These are phyloP conservation scores for Amblyopsis hoosieri DNA, from an alignment of 2,797 vertebrate species.

Conservation along the genomic window DNA sequence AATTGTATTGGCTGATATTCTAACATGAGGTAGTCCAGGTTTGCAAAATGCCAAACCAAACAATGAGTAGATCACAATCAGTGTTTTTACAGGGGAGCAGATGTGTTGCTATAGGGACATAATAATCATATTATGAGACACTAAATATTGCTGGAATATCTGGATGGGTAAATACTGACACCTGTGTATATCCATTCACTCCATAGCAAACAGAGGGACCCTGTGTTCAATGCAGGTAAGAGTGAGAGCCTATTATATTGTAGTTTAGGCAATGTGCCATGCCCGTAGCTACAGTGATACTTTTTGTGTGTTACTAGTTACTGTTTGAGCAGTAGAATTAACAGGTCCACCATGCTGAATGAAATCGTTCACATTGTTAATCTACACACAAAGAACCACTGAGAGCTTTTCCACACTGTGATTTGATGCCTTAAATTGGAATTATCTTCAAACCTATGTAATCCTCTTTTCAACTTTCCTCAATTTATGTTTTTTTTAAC, in stretches of 20 bases:
- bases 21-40: no score
- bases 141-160: conserved; percentile 8
- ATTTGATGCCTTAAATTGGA: conserved; percentile 16
- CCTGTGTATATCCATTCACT: conserved; percentile 61
- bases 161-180: conserved; percentile 46
- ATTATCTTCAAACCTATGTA: conserved; percentile 17
- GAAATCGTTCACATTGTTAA: conserved; percentile 9
- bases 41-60: no score
- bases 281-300: conserved; percentile 7
- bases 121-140: neutral
- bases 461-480: conserved; percentile 11
- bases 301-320: conserved; percentile 19
- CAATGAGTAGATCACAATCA: no score
- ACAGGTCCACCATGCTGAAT: neutral
- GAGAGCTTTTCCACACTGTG: neutral
- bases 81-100: neutral
- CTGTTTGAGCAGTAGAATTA: neutral
- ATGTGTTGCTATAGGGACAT: neutral
- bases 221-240: conserved; percentile 97
- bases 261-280: conserved; percentile 11
- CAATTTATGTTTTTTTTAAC: neutral
- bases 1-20: no score
- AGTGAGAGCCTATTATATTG: conserved; percentile 33
- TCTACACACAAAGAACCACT: conserved; percentile 28
- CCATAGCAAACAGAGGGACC: conserved; percentile 96